Conservation (phyloP, 2,797 vertebrate species). For the Anguilla obscura region DNA sequence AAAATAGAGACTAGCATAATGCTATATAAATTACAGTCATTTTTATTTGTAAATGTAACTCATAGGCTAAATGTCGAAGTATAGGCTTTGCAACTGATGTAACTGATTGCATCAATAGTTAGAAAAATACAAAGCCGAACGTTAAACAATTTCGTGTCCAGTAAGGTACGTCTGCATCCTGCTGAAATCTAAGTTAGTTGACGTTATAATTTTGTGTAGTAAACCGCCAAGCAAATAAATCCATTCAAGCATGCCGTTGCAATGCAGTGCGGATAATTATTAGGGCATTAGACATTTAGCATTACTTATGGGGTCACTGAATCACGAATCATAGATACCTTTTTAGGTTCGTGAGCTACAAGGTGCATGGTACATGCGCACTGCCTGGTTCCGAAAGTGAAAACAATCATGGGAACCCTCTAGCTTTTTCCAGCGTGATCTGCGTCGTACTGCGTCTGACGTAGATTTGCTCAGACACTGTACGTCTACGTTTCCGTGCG, state of each 20-base stretch:
- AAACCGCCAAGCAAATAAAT: background rate
- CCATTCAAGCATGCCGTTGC: background rate
- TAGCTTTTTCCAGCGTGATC: constrained; percentile 56
- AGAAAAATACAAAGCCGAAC: background rate
- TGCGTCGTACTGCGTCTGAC: constrained; percentile 46
- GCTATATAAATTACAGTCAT: too few species aligned
- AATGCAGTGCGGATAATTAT: background rate
- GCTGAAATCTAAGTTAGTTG: background rate
- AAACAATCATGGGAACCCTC: constrained; percentile 29
- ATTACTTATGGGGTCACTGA: background rate
- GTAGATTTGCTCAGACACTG: constrained; percentile 39
- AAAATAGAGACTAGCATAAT: too few species aligned
- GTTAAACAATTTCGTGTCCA: background rate
- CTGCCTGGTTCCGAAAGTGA: constrained; percentile 31
- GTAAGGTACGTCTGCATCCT: background rate
- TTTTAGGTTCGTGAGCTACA: background rate
- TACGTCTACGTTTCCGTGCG: constrained; percentile 33
- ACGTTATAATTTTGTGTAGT: background rate
- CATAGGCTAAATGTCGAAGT: too few species aligned
- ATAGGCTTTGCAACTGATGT: background rate
- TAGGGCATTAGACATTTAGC: background rate
- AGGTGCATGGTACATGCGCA: constrained; percentile 29
- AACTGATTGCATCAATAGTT: background rate
- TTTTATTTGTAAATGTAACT: too few species aligned
- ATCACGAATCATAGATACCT: background rate